phyloP scores from a whole-genome alignment of 2,888 invertebrate genomes.

The Cyaniris semiargus region DNA sequence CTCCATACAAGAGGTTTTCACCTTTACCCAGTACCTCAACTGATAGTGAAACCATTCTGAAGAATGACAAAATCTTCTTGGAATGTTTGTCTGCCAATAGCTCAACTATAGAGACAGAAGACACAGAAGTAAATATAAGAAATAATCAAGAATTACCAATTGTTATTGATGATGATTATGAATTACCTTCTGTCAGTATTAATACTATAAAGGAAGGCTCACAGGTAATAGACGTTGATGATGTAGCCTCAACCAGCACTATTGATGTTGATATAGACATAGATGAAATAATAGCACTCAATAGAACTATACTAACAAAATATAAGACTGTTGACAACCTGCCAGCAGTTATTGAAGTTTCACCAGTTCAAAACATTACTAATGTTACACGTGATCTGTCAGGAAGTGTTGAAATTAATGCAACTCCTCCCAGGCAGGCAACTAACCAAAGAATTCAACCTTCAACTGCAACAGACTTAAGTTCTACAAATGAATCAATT shows the following conservation, averaged over 20 bases:
- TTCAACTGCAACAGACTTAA: not conserved
- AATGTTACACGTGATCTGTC: not conserved
- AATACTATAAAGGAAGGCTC: not conserved
- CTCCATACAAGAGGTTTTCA: conserved; percentile 45
- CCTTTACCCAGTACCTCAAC: conserved; percentile 59
- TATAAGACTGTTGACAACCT: conserved; percentile 31
- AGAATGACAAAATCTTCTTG: conserved; percentile 54
- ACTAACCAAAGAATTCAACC: not conserved
- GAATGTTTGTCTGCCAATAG: conserved; percentile 42
- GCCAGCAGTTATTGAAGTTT: conserved; percentile 21
- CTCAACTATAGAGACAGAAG: not conserved
- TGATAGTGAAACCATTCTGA: conserved; percentile 49
- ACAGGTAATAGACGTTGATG: conserved; percentile 33
- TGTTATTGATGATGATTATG: conserved; percentile 44
- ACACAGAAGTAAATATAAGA: conserved; percentile 1
- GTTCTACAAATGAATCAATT: not conserved
- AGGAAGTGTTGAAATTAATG: not conserved
- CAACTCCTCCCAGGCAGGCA: not conserved
- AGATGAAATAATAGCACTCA: conserved; percentile 53
- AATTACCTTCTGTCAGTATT: conserved; percentile 18
- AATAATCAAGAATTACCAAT: conserved; percentile 35
- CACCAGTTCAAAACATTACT: conserved; percentile 24
- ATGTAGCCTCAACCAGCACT: conserved; percentile 46
- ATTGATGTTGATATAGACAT: conserved; percentile 36
- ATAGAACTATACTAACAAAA: conserved; percentile 42